Base-by-base conservation (phyloP, 2,888 invertebrate species). In the Drosophila macrospina region DNA sequence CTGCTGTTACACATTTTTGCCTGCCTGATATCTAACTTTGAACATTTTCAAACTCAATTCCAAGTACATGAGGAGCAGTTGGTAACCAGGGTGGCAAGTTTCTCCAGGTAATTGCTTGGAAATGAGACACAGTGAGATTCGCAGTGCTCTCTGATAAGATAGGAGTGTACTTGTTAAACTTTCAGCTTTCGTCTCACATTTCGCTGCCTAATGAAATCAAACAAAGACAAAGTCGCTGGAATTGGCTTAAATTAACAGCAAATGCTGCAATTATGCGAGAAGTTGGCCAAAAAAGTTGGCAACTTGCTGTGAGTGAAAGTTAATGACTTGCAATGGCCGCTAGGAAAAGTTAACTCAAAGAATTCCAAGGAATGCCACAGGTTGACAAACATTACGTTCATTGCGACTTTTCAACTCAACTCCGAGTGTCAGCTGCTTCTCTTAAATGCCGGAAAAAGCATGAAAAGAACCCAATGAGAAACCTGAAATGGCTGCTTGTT, bases 401-500 rank as follows among this genome's bases (percentile, higher is more conserved):
- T 4, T 37, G 20, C n/a, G 26, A 42, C 59, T 51, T 60, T 34
- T 28, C 44, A 62, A 75, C 66, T 75, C 64, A 71, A 78, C 54
- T 48, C 30, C 45, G 50, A 59, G 48, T 52, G 59, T 5, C 62
- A 48, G 16, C 24, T 32, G 1, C 34, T 15, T 6, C 6, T 45
- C 26, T 34, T n/a, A 28, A 45, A 20, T 39, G 67, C 56, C 86
- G 85, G 85, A 87, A 78, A 80, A 63, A 66, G 85, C 70, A 37
- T 7, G 60, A 68, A 65, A 55, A 69, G 57, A 47, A 69, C 67
- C 45, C 51, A 20, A 52, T 13, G 32, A 37, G 48, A 55, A 55
- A 78, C 72, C 77, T 70, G 67, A 89, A 89, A 85, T 78, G 82
- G 69, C 88, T 82, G 83, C 78, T 89, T 85, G 83, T 72, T 85